Percentiles rank a stretch among this genome's conserved stretches.
phyloP scores from a whole-genome alignment of 2,888 invertebrate species.

The Corbicula japonica region DNA sequence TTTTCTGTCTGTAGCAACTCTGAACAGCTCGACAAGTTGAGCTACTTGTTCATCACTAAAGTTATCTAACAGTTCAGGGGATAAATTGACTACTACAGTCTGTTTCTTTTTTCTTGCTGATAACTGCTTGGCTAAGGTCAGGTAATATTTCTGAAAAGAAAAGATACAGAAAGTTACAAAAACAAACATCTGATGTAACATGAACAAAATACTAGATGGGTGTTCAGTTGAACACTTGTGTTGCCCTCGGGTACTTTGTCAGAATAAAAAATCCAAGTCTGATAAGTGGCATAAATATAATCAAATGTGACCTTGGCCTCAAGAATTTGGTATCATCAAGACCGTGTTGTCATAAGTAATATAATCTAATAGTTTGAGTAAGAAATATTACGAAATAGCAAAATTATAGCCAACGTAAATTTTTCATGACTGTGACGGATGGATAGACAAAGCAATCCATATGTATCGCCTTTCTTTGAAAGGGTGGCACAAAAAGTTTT shows the following conservation, averaged over 20 bases:
- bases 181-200: neutral
- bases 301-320: neutral
- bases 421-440: no score
- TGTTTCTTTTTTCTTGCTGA: constrained; percentile 70
- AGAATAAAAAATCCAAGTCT: neutral
- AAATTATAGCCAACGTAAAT: no score
- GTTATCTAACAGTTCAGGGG: constrained; percentile 89
- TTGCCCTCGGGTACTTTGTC: neutral
- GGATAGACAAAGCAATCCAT: no score
- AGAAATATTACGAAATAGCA: no score
- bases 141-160: constrained; percentile 79
- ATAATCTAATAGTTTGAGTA: no score
- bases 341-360: neutral
- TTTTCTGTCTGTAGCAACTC: constrained; percentile 87
- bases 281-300: neutral
- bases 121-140: constrained; percentile 80
- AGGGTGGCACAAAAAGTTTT: no score
- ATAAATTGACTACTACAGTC: constrained; percentile 90
- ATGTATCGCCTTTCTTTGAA: no score
- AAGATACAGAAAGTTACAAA: neutral
- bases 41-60: constrained; percentile 94
- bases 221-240: neutral
- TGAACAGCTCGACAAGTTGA: constrained; percentile 93
- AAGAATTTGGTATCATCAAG: neutral
- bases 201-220: neutral